These are phyloP conservation scores for Spondyliosoma cantharus DNA, from an alignment of 2,797 vertebrate species.

Conservation along the genomic window DNA sequence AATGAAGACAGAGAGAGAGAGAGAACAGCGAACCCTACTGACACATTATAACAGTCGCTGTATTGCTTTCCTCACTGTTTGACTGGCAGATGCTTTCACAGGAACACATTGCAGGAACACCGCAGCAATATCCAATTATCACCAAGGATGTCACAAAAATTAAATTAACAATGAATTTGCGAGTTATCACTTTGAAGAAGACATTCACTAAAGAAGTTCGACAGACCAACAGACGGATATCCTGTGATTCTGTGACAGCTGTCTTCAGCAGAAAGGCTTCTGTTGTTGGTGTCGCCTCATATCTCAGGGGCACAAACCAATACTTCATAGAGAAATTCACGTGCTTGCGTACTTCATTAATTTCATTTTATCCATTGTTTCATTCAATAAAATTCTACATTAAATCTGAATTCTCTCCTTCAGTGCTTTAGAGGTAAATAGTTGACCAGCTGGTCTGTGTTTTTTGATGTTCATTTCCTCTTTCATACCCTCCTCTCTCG, in stretches of 20 bases:
- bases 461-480: constrained; percentile 81
- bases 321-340: constrained; percentile 35
- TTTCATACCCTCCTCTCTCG: constrained; percentile 76
- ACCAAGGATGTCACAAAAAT: constrained; percentile 30
- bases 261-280: constrained; percentile 31
- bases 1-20: too few species aligned
- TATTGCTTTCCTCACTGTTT: not conserved
- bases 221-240: constrained; percentile 38
- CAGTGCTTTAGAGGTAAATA: constrained; percentile 64
- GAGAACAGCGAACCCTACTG: not conserved
- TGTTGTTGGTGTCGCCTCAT: constrained; percentile 35
- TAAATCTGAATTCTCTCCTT: constrained; percentile 50
- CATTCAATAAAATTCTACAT: constrained; percentile 49
- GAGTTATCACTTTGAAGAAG: constrained; percentile 35
- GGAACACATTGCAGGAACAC: constrained; percentile 6
- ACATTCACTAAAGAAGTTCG: not conserved
- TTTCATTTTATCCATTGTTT: constrained; percentile 34
- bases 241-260: constrained; percentile 46
- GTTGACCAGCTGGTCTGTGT: constrained; percentile 81
- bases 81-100: constrained; percentile 24
- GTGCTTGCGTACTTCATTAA: constrained; percentile 43
- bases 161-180: constrained; percentile 38
- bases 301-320: constrained; percentile 49
- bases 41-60: not conserved
- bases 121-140: constrained; percentile 37